phyloP scores from a whole-genome alignment of 1,140 invertebrate species.

The Dendrolimus punctatus region DNA sequence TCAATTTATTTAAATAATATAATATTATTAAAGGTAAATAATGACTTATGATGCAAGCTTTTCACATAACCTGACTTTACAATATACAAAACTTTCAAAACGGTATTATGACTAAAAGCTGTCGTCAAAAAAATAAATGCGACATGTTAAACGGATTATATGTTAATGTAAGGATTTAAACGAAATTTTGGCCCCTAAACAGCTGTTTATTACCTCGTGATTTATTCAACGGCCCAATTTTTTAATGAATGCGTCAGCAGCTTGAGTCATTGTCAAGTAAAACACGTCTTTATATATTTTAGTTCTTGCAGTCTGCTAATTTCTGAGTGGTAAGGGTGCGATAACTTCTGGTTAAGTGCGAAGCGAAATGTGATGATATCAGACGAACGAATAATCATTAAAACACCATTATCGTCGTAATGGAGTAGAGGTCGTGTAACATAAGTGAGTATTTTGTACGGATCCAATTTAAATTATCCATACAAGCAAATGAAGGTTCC shows the following conservation, averaged over 20 bases:
- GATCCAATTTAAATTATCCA: no score
- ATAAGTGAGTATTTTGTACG: no score
- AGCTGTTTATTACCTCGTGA: slow-evolving; percentile 16
- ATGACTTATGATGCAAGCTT: no score
- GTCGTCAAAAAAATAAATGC: neutral
- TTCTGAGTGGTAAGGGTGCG: slow-evolving; percentile 1
- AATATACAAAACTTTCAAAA: no score
- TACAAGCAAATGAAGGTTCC: no score
- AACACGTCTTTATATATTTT: slow-evolving; percentile 7
- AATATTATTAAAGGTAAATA: no score
- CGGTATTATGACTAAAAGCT: no score
- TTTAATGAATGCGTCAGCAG: slow-evolving; percentile 12
- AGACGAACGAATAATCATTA: neutral
- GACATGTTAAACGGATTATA: slow-evolving; percentile 7
- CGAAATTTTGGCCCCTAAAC: slow-evolving; percentile 12
- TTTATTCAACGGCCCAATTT: slow-evolving; percentile 15
- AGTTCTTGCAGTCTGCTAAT: slow-evolving; percentile 1
- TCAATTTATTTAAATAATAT: no score
- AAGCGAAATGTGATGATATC: slow-evolving; percentile 2
- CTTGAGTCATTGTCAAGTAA: slow-evolving; percentile 6
- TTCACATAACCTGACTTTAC: no score
- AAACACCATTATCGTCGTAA: no score
- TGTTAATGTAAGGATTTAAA: slow-evolving; percentile 6
- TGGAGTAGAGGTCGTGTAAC: no score
- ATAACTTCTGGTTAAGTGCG: slow-evolving; percentile 3